Base-by-base conservation (phyloP, 2,113 vertebrate genomes). In the Hemibates koningsi region DNA sequence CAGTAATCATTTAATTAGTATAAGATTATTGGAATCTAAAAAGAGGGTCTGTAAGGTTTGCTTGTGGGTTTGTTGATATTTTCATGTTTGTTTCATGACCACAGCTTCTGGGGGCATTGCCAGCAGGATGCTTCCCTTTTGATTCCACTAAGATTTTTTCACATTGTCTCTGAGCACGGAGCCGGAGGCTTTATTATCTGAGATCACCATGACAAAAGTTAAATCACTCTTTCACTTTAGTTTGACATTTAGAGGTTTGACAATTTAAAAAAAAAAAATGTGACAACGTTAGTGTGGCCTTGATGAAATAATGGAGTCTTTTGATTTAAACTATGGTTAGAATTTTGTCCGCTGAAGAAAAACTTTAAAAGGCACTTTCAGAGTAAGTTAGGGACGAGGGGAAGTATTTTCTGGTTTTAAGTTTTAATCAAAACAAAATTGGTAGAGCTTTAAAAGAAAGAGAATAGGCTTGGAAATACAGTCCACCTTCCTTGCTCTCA, bases 161-260 rank as follows among this genome's bases (percentile, higher is more conserved):
- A 5, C 5, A 21, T 56, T 27, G 12, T 36, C 27, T 17, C 52
- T 71, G 81, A 76, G 29, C 24, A 50, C 32, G 17, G 52, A 84
- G 43, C n/a, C 1, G 16, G 16, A 71, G 59, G 76, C 17, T 52
- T 50, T 79, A 4, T 71, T 82, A 86, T 48, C 24, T 41, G 29
- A 86, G 76, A 90, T 88, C 52, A 86, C 45, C 24, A 34, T 80
- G 80, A 89, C 66, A 81, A 84, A 86, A 45, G 50, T 68, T 6
- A 68, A 80, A 80, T 86, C 57, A 81, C 17, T 73, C 29, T 84
- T 80, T 89, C 41, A 63, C 43, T 89, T 87, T 43, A 53, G 38
- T 61, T 87, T 91, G 87, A 91, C 80, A 88, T 90, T 88, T 82
- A 7, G 68, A 38, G 13, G 57, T 10, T 81, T 48, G 4, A 19